Percentiles rank a stretch among this genome's conserved stretches.
Conservation (phyloP, 2,113 vertebrate genomes). For the Corythoichthys haematopterus region DNA sequence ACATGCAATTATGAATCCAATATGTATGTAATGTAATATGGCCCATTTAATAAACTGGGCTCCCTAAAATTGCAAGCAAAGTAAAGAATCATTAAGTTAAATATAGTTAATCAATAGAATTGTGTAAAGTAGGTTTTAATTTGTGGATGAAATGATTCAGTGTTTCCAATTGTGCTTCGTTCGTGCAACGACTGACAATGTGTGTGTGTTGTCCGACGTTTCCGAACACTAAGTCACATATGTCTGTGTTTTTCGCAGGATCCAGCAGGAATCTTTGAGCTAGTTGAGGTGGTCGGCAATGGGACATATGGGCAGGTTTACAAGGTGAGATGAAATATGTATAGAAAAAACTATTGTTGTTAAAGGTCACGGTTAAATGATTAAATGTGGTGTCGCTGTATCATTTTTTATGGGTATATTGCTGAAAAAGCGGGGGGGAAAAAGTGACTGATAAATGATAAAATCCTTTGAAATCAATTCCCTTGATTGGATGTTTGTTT, state of each 20-base stretch:
- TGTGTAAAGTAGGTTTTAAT: neutral
- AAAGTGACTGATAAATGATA: neutral
- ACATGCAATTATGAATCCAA: neutral
- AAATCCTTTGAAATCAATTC: neutral
- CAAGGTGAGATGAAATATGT: constrained; percentile 77
- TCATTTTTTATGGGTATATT: neutral
- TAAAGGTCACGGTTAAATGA: neutral
- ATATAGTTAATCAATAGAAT: neutral
- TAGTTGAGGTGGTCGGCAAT: constrained; percentile 84
- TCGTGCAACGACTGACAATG: neutral
- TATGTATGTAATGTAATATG: neutral
- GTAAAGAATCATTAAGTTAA: neutral
- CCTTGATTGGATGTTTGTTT: neutral
- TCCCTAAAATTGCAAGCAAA: neutral
- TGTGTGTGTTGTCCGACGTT: neutral
- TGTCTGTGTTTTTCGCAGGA: constrained; percentile 62
- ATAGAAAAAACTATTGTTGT: neutral
- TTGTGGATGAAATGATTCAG: neutral
- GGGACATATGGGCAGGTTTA: constrained; percentile 80
- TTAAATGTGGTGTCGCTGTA: neutral
- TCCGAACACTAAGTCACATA: neutral
- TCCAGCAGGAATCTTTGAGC: constrained; percentile 88
- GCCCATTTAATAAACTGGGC: neutral
- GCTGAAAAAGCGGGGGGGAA: neutral
- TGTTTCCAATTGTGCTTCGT: neutral